A percentile compares a stretch with the other conserved stretches of the same genome.
phyloP scores from a whole-genome alignment of 2,797 vertebrate species.

The Pelochelys cantorii region DNA sequence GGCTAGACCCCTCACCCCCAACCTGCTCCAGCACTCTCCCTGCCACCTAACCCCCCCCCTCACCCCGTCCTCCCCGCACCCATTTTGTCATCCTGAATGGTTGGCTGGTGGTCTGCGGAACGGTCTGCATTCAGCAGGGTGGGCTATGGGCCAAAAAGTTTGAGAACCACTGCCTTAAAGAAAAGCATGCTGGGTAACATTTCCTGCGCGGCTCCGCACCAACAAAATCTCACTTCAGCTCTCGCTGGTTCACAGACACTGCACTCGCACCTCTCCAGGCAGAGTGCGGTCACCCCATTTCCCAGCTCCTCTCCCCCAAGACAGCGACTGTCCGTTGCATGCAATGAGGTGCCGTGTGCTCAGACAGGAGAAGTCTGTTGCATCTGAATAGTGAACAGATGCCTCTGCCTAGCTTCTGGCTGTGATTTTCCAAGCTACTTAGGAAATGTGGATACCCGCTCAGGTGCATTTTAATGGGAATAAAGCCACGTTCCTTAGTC shows the following conservation, averaged over 20 bases:
- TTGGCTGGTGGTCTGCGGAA: no score
- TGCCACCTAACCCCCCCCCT: no score
- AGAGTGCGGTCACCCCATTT: not conserved
- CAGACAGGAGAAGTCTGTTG: not conserved
- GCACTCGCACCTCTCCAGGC: not conserved
- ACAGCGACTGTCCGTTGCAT: not conserved
- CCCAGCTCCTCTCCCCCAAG: not conserved
- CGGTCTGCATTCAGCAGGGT: no score
- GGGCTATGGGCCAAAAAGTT: no score
- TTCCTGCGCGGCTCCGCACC: not conserved
- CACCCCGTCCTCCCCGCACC: no score
- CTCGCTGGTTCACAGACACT: not conserved
- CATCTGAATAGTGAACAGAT: not conserved
- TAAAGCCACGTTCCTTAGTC: not conserved
- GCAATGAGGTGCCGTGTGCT: not conserved
- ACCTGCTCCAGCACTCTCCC: no score
- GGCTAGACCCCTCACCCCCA: no score
- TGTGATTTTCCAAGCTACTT: not conserved
- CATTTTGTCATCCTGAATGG: no score
- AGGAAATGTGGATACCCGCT: not conserved
- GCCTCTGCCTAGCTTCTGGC: not conserved
- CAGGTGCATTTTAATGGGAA: accelerated
- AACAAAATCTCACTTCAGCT: accelerated
- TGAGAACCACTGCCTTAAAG: not conserved
- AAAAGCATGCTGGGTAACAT: not conserved